Conservation (phyloP, 2,888 invertebrate genomes). For the Drosophila monieri region DNA sequence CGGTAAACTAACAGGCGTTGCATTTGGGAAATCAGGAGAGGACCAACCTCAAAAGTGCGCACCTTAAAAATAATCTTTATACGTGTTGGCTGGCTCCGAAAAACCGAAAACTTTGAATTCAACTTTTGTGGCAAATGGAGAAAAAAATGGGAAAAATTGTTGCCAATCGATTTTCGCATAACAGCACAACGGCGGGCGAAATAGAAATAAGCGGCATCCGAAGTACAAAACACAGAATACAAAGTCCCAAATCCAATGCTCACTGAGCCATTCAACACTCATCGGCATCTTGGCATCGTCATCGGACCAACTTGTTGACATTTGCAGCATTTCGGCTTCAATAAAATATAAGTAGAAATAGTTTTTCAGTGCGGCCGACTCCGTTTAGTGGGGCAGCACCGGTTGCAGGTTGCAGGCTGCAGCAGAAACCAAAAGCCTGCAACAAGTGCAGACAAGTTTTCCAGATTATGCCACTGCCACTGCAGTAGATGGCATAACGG, state of each 20-base stretch:
- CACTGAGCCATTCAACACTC: conserved; percentile 39
- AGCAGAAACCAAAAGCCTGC: conserved; percentile 49
- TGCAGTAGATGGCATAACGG: conserved; percentile 52
- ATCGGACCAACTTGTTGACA: conserved; percentile 73
- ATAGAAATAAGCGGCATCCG: conserved; percentile 65
- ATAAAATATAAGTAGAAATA: conserved; percentile 76
- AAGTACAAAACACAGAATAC: conserved; percentile 11
- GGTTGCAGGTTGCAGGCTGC: conserved; percentile 6
- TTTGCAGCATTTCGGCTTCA: conserved; percentile 69
- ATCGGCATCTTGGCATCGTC: conserved; percentile 48
- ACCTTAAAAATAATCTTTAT: conserved; percentile 78
- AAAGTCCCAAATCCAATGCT: conserved; percentile 25
- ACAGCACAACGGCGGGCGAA: conserved; percentile 18
- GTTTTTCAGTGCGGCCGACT: conserved; percentile 55
- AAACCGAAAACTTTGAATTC: conserved; percentile 33
- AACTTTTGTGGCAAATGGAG: conserved; percentile 51
- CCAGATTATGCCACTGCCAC: conserved; percentile 62
- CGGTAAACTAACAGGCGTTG: conserved; percentile 80
- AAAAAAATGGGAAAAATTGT: conserved; percentile 64
- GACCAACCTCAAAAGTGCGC: conserved; percentile 80
- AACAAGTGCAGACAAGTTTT: conserved; percentile 70
- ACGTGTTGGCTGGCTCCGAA: conserved; percentile 65
- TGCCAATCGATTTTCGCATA: conserved; percentile 72
- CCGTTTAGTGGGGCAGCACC: conserved; percentile 64
- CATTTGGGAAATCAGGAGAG: conserved; percentile 78